phyloP scores from a whole-genome alignment of 2,113 vertebrate genomes.

The Pyxicephalus adspersus region DNA sequence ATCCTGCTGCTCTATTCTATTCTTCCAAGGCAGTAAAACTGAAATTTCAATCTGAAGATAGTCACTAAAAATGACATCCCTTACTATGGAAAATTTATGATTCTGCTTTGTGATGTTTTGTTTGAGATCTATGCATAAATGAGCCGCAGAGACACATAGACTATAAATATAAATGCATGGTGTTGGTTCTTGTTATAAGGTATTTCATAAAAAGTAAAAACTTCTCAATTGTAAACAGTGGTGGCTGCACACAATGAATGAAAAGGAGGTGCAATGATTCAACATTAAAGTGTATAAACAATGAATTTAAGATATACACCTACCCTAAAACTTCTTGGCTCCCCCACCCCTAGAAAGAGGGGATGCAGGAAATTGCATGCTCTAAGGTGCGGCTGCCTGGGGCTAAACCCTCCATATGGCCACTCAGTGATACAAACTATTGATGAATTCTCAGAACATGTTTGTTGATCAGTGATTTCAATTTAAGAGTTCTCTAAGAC shows the following conservation, averaged over 20 bases:
- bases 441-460: no score
- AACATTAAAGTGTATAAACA: not conserved
- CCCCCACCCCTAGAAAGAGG: no score
- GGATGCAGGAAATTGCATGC: no score
- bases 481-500: no score
- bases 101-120: slow-evolving; percentile 21
- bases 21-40: slow-evolving; percentile 24
- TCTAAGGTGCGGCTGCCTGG: no score
- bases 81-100: slow-evolving; percentile 22
- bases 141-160: not conserved
- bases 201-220: not conserved
- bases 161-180: slow-evolving; percentile 3
- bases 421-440: no score
- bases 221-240: not conserved
- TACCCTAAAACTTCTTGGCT: no score
- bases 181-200: not conserved
- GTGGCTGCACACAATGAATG: not conserved
- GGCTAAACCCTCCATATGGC: no score
- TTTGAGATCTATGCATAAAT: slow-evolving; percentile 25
- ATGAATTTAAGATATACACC: no score
- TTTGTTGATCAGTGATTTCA: no score
- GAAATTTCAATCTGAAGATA: slow-evolving; percentile 41
- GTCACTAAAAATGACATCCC: slow-evolving; percentile 32
- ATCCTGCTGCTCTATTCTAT: slow-evolving; percentile 45
- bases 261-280: not conserved